Percentiles rank a stretch among this genome's conserved stretches.
phyloP scores from a whole-genome alignment of 2,888 invertebrate genomes.

The Clepsis dumicolana region DNA sequence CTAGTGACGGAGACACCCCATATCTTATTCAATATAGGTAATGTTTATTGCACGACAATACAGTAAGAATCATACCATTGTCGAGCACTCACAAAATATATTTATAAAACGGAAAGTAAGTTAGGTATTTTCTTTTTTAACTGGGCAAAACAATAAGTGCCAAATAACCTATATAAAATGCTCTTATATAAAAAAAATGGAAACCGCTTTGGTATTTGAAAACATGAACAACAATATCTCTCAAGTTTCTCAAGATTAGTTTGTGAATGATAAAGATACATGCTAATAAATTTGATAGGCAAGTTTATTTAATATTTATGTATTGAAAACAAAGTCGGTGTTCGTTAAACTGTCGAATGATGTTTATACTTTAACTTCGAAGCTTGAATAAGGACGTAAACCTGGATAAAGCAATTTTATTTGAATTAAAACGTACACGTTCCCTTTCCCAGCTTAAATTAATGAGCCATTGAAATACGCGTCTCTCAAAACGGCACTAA shows the following conservation, averaged over 20 bases:
- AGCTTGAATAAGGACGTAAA: slow-evolving; percentile 14
- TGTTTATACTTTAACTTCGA: background rate
- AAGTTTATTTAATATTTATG: background rate
- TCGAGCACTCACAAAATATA: no score
- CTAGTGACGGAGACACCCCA: slow-evolving; percentile 5
- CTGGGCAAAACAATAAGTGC: no score
- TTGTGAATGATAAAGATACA: no score
- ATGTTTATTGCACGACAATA: background rate
- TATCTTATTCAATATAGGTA: background rate
- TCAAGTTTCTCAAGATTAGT: no score
- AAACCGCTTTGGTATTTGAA: no score
- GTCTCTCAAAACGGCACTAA: slow-evolving; percentile 42
- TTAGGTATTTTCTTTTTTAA: no score
- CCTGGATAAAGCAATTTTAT: slow-evolving; percentile 23
- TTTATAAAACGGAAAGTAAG: no score
- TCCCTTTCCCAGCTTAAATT: slow-evolving; percentile 51
- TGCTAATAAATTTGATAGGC: no score
- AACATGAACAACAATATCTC: no score
- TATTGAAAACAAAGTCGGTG: background rate
- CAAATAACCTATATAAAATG: no score
- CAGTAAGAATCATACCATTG: background rate
- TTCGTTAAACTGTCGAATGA: background rate
- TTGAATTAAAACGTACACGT: slow-evolving; percentile 44
- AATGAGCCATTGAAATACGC: slow-evolving; percentile 52
- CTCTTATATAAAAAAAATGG: no score